Evolutionary conservation across 2,113 vertebrate species (phyloP).

Genomic region (Gavia stellata): DNA sequence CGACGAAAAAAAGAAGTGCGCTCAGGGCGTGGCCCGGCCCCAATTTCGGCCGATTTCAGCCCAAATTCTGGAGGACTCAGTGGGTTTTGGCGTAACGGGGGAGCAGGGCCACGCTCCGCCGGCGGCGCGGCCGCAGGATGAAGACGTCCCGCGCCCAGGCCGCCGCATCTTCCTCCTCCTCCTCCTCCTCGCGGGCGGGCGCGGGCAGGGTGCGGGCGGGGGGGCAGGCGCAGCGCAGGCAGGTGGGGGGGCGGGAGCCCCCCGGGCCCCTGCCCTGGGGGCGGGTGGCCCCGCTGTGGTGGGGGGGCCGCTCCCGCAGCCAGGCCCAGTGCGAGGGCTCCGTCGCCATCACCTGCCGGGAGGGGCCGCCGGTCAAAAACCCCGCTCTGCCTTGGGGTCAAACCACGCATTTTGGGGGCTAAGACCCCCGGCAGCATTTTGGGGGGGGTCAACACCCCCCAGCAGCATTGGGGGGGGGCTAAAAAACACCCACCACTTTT

Average conservation of each 20-base stretch:
- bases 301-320: conserved; percentile 21
- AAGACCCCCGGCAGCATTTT: not conserved
- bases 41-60: not conserved
- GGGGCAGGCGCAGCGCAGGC: not conserved
- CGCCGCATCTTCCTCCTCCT: not conserved
- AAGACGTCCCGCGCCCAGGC: not conserved
- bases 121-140: not conserved
- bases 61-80: not conserved
- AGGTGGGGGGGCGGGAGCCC: not conserved
- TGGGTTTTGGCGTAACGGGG: not conserved
- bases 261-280: not conserved
- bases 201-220: no score
- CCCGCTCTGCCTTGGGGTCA: no score
- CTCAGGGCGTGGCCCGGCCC: no score
- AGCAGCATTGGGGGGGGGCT: no score
- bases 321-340: conserved; percentile 62
- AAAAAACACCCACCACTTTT: no score
- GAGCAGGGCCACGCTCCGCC: not conserved
- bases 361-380: no score
- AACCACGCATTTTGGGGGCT: rapidly evolving
- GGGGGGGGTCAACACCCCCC: not conserved
- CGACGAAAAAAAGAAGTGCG: no score
- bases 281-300: conserved; percentile 51
- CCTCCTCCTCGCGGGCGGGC: no score
- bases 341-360: conserved; percentile 50